Evolutionary conservation across 2,797 vertebrate species (phyloP).

Genomic region (Pseudopleuronectes americanus): DNA sequence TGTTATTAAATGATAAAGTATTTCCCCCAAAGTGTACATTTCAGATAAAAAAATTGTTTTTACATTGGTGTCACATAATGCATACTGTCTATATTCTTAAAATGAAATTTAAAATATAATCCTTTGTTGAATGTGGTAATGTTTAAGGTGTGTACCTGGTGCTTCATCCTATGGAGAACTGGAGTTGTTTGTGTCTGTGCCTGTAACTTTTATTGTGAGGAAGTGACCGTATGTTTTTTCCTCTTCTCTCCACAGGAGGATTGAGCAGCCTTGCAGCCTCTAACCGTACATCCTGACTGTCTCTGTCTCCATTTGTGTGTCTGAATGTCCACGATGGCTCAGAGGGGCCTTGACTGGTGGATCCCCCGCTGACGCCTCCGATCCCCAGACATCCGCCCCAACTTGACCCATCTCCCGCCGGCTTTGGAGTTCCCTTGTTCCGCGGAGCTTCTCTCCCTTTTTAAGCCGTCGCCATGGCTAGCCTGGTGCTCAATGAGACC

Average conservation of each 20-base stretch:
- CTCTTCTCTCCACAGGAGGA: constrained; percentile 71
- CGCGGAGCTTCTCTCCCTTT: neutral
- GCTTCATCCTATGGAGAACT: constrained; percentile 1
- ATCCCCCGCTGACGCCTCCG: constrained; percentile 63
- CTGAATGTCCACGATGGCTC: constrained; percentile 63
- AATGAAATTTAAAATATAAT: neutral
- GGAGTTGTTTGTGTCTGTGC: constrained; percentile 36
- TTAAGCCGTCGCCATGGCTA: constrained; percentile 74
- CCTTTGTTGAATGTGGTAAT: constrained; percentile 2
- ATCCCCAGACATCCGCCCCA: constrained; percentile 32
- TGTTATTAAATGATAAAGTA: no score
- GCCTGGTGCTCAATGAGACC: constrained; percentile 87
- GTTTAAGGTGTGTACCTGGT: neutral
- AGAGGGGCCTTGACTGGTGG: constrained; percentile 55
- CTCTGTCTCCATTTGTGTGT: constrained; percentile 32
- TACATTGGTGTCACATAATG: no score
- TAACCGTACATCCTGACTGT: constrained; percentile 57
- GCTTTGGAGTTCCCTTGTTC: constrained; percentile 23
- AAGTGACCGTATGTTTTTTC: constrained; percentile 65
- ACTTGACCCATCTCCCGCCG: constrained; percentile 18
- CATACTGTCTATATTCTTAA: neutral
- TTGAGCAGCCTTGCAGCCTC: constrained; percentile 24
- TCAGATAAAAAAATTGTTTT: no score
- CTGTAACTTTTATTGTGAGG: constrained; percentile 61
- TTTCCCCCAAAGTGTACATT: neutral